Base-by-base conservation (phyloP, 2,888 invertebrate species). In the Gnatocerus cornutus region DNA sequence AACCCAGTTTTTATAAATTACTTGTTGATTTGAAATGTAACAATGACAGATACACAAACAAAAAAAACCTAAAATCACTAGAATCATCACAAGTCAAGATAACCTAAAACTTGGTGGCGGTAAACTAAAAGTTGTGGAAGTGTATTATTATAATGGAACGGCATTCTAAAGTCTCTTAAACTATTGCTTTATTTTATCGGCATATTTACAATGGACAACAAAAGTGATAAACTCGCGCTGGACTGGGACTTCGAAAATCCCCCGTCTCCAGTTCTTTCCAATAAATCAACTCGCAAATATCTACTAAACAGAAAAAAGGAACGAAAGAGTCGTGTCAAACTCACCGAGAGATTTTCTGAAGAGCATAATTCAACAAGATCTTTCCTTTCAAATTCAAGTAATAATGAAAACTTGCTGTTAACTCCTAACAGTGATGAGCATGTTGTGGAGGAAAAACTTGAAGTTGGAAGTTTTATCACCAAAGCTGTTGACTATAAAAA, bases 311-410 rank as follows among this genome's bases (percentile, higher is more conserved):
- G 14, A 16, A 56, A 21, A 8, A 3, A 0, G 33, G 16, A 56
- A 41, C 37, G 16, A 21, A 56, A 56, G 10, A 56, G 55, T 21
- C 21, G 55, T 1, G 55, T 56, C 21, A 56, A 41, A 21, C 37
- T 56, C 12, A 41, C 16, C 1, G 55, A 56, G 2, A 14, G 55
- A 41, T 56, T 56, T 27, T 21, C 41, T 7, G 41, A 33, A 5
- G 53, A 37, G 4, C 9, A 7, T 14, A 8, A 9, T 8, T 9
- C 9, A 13, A 53, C 30, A 37, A 1, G 7, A 8, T 5, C 37
- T 5, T n/a, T n/a, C n/a, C n/a, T n/a, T n/a, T 2, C n/a, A 37
- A 37, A 37, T 4, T 21, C 21, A 21, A 21, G 21, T 21, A 3
- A 3, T 21, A 21, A 21, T 4, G 21, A 21, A 21, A 21, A 3